Percentiles rank a stretch among this genome's conserved stretches.
Conservation (phyloP, 2,797 vertebrate genomes). For the Okamejei kenojei region DNA sequence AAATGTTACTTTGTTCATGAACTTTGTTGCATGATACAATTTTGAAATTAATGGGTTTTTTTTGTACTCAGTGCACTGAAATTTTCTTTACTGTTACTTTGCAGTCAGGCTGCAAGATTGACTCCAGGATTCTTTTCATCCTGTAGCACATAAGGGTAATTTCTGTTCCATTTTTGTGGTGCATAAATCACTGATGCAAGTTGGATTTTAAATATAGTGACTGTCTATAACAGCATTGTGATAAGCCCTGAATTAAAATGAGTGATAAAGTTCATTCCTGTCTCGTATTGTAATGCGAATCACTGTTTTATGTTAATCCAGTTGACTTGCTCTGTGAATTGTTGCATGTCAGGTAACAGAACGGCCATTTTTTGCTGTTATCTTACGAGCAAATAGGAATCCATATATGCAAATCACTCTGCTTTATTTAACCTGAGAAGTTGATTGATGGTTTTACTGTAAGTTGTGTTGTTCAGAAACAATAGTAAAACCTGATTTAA, state of each 20-base stretch:
- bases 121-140: not conserved
- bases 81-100: not conserved
- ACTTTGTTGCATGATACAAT: not conserved
- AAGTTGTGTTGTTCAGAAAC: not conserved
- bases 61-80: not conserved
- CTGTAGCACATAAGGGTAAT: not conserved
- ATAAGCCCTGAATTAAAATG: not conserved
- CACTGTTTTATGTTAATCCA: not conserved
- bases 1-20: not conserved
- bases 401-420: not conserved
- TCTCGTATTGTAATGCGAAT: not conserved
- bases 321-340: slow-evolving; percentile 14
- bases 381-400: not conserved
- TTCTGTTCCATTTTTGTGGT: not conserved
- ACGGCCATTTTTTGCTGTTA: not conserved
- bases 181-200: not conserved
- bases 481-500: not conserved
- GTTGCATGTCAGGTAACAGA: not conserved
- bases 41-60: not conserved
- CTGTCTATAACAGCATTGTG: not conserved
- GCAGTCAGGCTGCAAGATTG: not conserved
- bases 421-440: not conserved
- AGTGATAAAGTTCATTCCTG: slow-evolving; percentile 4
- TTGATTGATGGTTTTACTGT: not conserved
- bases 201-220: not conserved